Evolutionary conservation across 2,113 vertebrate species (phyloP).

Genomic region (Phaethon lepturus): DNA sequence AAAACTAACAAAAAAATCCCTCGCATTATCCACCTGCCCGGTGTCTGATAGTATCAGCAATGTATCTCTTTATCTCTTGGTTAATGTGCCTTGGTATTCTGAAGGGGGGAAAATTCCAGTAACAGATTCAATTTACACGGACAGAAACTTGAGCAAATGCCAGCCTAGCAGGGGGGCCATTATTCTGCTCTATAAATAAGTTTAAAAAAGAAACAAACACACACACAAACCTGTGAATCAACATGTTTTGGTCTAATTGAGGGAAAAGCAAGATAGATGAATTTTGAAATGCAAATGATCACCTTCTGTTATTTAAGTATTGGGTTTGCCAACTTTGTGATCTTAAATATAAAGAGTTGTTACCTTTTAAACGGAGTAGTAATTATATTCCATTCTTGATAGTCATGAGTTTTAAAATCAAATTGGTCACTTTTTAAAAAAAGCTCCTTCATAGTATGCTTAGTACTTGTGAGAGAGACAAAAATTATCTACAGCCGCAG

Average conservation of each 20-base stretch:
- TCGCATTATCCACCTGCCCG: slow-evolving; percentile 72
- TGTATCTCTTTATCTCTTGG: slow-evolving; percentile 79
- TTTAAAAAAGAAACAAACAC: slow-evolving; percentile 80
- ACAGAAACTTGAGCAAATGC: slow-evolving; percentile 86
- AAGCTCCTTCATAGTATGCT: not conserved
- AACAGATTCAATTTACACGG: slow-evolving; percentile 81
- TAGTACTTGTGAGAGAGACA: slow-evolving; percentile 40
- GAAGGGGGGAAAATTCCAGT: slow-evolving; percentile 81
- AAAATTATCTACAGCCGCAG: slow-evolving; percentile 13
- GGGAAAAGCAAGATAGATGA: slow-evolving; percentile 78
- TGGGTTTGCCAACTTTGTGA: slow-evolving; percentile 65
- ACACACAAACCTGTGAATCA: slow-evolving; percentile 81
- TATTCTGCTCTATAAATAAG: slow-evolving; percentile 86
- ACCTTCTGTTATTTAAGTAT: slow-evolving; percentile 81
- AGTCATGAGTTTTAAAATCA: not conserved
- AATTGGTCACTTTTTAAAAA: not conserved
- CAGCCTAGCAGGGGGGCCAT: slow-evolving; percentile 82
- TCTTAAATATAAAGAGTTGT: slow-evolving; percentile 69
- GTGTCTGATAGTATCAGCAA: slow-evolving; percentile 71
- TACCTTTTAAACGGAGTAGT: slow-evolving; percentile 27
- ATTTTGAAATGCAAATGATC: slow-evolving; percentile 85
- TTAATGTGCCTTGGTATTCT: slow-evolving; percentile 82
- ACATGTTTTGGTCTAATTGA: slow-evolving; percentile 85
- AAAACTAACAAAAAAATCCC: slow-evolving; percentile 55
- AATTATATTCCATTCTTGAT: not conserved